Evolutionary conservation across 2,797 vertebrate genomes (phyloP).

Genomic region (Pelobates cultripes): DNA sequence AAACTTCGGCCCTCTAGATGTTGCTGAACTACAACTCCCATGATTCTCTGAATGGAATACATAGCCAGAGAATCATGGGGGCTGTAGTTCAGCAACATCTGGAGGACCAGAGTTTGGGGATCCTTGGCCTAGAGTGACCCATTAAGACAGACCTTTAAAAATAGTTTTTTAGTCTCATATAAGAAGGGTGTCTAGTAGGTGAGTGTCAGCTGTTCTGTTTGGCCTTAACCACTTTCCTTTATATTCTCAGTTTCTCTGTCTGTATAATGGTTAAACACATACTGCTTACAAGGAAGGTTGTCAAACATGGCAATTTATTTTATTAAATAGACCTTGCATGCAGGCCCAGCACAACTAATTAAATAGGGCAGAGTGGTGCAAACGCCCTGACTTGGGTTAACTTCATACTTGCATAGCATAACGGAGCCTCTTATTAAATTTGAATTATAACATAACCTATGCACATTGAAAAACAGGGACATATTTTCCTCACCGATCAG

Average conservation of each 20-base stretch:
- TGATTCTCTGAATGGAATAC: no score
- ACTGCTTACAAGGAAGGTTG: slow-evolving; percentile 15
- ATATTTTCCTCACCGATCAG: slow-evolving; percentile 43
- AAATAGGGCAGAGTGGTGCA: slow-evolving; percentile 30
- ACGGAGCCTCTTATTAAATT: slow-evolving; percentile 47
- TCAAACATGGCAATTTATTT: slow-evolving; percentile 31
- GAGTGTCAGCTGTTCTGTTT: no score
- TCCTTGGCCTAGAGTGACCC: no score
- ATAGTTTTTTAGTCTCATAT: no score
- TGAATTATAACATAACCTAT: slow-evolving; percentile 47
- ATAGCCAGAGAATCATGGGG: no score
- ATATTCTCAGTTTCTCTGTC: not conserved
- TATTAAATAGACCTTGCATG: slow-evolving; percentile 24
- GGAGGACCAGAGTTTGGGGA: no score
- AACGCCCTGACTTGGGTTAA: slow-evolving; percentile 21
- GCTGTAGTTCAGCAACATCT: no score
- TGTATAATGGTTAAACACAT: slow-evolving; percentile 8
- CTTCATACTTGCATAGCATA: slow-evolving; percentile 37
- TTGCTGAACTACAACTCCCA: no score
- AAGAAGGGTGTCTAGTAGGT: no score
- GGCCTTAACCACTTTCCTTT: not conserved
- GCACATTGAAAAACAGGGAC: slow-evolving; percentile 34
- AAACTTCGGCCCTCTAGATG: no score
- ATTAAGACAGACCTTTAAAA: no score
- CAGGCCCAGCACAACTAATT: slow-evolving; percentile 36